Base-by-base conservation (phyloP, 2,888 invertebrate species). In the Drosophila anomelani region DNA sequence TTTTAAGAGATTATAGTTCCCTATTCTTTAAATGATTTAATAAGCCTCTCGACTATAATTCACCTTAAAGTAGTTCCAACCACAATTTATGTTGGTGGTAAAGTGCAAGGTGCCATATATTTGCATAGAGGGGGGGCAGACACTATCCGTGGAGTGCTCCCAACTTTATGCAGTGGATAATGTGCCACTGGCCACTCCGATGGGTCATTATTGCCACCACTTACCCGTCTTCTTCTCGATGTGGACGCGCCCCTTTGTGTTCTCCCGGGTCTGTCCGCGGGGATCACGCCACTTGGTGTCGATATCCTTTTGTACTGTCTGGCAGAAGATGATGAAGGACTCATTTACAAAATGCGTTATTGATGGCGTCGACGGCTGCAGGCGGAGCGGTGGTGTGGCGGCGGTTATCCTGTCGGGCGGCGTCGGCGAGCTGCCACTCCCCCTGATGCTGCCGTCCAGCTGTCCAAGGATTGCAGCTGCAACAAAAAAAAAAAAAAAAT, bases 311-410 rank as follows among this genome's bases (percentile, higher is more conserved):
- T 89, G 89, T 75, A 81, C 85, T 78, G 89, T 81, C 70, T 88
- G 86, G 80, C 93, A 93, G 70, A 91, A 91, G 49, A 93, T 92
- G 75, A 93, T 93, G 85, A 93, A 92, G 75, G 93, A 93, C 71
- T 93, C 92, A 88, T 93, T 93, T 75, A 92, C 92, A 85, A 92
- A 93, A 82, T 92, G 92, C 67, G 92, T 91, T 71, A 92, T 91
- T 85, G 92, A 91, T 73, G 85, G 77, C 53, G 82, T 82, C 62
- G 92, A 89, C 39, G 93, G 93, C 49, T 90, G 90, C 47, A 92
- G 88, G 39, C 79, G 82, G 36, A 92, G 83, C 15, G 85, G 76
- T 2, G 76, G 57, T 4, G 47, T 13, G 13, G 10, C 20, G 77
- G 46, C 38, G 47, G 13, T 36, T 36, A 51, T 51, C 12, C n/a